Evolutionary conservation across 2,797 vertebrate genomes (phyloP).

Genomic region (Clarias pachynema): DNA sequence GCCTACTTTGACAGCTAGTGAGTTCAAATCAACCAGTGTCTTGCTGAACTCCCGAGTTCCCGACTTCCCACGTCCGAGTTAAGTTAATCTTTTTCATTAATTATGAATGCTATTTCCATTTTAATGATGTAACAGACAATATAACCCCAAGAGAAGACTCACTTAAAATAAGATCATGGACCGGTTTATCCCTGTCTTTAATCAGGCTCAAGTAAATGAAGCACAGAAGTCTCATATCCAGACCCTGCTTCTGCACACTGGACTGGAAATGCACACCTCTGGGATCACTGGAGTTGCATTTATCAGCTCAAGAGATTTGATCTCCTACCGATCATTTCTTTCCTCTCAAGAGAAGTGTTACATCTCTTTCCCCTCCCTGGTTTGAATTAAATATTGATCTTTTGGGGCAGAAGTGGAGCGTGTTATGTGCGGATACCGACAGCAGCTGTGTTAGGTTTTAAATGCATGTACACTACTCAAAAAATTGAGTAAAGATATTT

Average conservation of each 20-base stretch:
- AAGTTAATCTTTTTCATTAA: not conserved
- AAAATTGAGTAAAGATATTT: not conserved
- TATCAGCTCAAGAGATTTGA: constrained; percentile 30
- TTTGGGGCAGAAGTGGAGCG: not conserved
- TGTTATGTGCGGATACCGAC: constrained; percentile 27
- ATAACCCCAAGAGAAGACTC: not conserved
- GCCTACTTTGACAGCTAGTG: not conserved
- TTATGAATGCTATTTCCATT: not conserved
- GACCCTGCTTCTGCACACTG: not conserved
- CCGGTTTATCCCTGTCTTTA: not conserved
- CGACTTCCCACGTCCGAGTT: not conserved
- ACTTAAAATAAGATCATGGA: not conserved
- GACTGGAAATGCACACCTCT: not conserved
- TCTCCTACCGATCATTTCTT: constrained; percentile 18
- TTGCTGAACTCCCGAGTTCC: not conserved
- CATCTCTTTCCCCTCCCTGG: constrained; percentile 21
- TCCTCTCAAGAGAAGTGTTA: constrained; percentile 13
- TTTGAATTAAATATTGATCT: constrained; percentile 43
- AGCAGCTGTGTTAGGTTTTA: not conserved
- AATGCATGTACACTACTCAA: constrained; percentile 14
- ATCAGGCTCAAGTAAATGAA: constrained; percentile 2
- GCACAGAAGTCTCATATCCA: not conserved
- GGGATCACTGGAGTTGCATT: constrained; percentile 11
- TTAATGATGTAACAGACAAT: not conserved
- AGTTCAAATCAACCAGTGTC: not conserved